phyloP scores from a whole-genome alignment of 2,113 vertebrate genomes.

The Zapus hudsonius region DNA sequence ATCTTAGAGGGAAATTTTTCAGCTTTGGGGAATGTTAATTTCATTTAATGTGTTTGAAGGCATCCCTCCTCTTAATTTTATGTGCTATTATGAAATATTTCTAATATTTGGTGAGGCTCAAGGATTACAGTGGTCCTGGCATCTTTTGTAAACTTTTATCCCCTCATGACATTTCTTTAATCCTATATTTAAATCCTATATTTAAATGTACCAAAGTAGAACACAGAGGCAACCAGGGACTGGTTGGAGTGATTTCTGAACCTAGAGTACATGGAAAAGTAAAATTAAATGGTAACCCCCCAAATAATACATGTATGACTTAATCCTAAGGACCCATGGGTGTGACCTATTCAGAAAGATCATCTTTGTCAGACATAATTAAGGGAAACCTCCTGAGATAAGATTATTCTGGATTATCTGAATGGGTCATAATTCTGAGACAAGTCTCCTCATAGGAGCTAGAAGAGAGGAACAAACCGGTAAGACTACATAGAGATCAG shows the following conservation, averaged over 20 bases:
- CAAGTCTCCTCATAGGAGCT: neutral
- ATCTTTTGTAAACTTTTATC: conserved; percentile 7
- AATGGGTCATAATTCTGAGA: no score
- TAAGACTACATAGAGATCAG: neutral
- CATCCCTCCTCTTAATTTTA: neutral
- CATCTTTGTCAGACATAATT: neutral
- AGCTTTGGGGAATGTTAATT: neutral
- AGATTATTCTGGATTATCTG: neutral
- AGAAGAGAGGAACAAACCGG: neutral
- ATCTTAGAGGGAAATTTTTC: neutral
- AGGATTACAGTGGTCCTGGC: neutral
- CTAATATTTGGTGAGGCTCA: conserved; percentile 18
- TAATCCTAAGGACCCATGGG: neutral
- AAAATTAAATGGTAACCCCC: neutral
- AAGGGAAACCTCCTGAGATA: neutral
- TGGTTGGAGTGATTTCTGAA: neutral
- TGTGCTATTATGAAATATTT: conserved; percentile 53
- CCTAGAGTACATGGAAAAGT: neutral
- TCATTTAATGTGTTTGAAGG: neutral
- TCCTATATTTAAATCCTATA: neutral
- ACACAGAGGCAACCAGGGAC: neutral
- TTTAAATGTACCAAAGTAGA: neutral
- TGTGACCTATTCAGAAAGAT: neutral
- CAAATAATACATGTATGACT: neutral
- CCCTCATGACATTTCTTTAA: no score